Percentiles rank a stretch among this genome's conserved stretches.
Conservation (phyloP, 2,888 invertebrate species). For the Galerucella calmariensis region DNA sequence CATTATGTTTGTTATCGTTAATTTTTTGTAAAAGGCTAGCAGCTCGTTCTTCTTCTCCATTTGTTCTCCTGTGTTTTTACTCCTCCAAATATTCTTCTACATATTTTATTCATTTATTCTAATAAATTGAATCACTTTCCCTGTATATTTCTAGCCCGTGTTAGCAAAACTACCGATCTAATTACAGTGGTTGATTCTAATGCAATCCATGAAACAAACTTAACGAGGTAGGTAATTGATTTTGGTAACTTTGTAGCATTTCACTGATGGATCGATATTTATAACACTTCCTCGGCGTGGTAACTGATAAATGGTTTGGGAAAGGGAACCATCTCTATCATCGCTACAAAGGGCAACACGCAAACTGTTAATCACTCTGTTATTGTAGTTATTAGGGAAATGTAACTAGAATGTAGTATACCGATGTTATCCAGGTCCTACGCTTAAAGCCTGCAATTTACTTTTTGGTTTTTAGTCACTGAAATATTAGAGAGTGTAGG, state of each 20-base stretch:
- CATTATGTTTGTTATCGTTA: too few relatives aligned
- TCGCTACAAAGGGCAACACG: slow-evolving; percentile 17
- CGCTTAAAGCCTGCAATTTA: background rate
- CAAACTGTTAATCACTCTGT: slow-evolving; percentile 23
- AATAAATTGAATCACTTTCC: too few relatives aligned
- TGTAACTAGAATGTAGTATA: slow-evolving; percentile 22
- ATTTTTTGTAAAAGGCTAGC: too few relatives aligned
- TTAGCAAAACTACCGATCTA: slow-evolving; percentile 18
- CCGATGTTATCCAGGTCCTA: background rate
- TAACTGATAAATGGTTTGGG: background rate
- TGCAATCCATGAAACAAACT: slow-evolving; percentile 30
- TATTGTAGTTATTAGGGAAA: slow-evolving; percentile 28
- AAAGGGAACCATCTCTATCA: slow-evolving; percentile 15
- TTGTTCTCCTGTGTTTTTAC: too few relatives aligned
- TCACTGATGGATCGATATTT: background rate
- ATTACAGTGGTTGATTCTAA: slow-evolving; percentile 25
- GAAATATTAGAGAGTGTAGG: background rate
- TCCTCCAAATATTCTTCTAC: too few relatives aligned
- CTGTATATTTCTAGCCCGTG: background rate
- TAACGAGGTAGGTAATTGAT: slow-evolving; percentile 24
- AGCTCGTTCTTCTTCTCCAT: too few relatives aligned
- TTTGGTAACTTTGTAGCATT: slow-evolving; percentile 28
- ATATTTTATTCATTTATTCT: too few relatives aligned
- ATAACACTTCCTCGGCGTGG: background rate
- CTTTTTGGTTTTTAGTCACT: background rate